Base-by-base conservation (phyloP, 2,797 vertebrate genomes). In the Gobionotothen gibberifrons region DNA sequence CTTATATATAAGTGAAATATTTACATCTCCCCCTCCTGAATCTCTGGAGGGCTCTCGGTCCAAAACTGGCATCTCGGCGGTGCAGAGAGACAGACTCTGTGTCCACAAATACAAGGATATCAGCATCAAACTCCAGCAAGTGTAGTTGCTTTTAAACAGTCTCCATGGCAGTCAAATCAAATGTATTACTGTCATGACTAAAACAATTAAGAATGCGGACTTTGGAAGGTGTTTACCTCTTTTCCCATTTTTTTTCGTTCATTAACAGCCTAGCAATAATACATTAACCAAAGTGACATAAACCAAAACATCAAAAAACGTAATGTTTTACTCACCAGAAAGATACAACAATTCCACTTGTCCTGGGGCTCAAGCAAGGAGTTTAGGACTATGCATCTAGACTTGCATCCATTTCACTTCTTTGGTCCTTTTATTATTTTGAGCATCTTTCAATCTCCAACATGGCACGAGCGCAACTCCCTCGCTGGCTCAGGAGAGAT, bases 61-160 rank as follows among this genome's bases (percentile, higher is more conserved):
- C 89, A 95, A 88, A 82, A 96, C 93, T 46, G 96, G 95, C 97
- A 98, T 97, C 80, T 70, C 93, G 76, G 44, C 63, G 72, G 70
- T 63, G 72, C 54, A 43, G 61, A 65, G 36, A 69, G 15, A 69
- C 70, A 82, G 59, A 36, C 48, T 78, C 40, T 88, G 76, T 69
- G 64, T 74, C 61, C 59, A 86, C 47, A 76, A 76, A 82, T 66
- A 56, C 21, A 84, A 82, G 17, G 12, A 43, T 15, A 59, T 73
- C 57, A 55, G 16, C 17, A 26, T 69, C n/a, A 72, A 39, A 29
- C 5, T 59, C 3, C 49, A n/a, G 11, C 4, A 54, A 26, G 2
- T 39, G 15, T 9, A 36, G 6, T 54, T 6, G 6, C 16, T 36
- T 72, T 65, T 44, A 43, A 59, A 19, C 5, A 40, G 10, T 40